These are phyloP conservation scores for Apantesis nais DNA, from an alignment of 2,888 invertebrate genomes.

Conservation along the genomic window DNA sequence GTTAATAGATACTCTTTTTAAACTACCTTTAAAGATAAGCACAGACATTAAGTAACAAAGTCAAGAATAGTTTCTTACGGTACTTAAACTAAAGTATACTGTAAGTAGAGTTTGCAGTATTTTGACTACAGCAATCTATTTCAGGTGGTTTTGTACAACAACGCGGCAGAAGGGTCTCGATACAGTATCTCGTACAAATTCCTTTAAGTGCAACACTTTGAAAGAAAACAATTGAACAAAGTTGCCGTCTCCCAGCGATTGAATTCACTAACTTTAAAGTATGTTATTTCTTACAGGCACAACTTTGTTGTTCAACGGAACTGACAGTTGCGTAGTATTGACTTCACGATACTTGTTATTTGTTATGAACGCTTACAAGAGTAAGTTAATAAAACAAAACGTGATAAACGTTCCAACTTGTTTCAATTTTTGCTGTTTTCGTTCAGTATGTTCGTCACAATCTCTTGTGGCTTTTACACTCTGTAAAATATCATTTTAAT, in stretches of 20 bases:
- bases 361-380: slow-evolving; percentile 49
- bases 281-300: slow-evolving; percentile 76
- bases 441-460: slow-evolving; percentile 9
- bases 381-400: slow-evolving; percentile 41
- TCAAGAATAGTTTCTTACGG: slow-evolving; percentile 35
- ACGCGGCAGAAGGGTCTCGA: slow-evolving; percentile 17
- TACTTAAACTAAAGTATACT: slow-evolving; percentile 34
- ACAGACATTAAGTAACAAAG: slow-evolving; percentile 26
- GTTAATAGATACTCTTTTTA: slow-evolving; percentile 18
- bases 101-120: slow-evolving; percentile 30
- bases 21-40: slow-evolving; percentile 26
- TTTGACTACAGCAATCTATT: slow-evolving; percentile 46
- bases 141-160: slow-evolving; percentile 41
- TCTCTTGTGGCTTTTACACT: slow-evolving; percentile 7
- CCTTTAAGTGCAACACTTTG: slow-evolving; percentile 69
- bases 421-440: slow-evolving; percentile 29
- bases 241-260: slow-evolving; percentile 75
- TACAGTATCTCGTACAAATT: slow-evolving; percentile 57
- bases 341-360: slow-evolving; percentile 58
- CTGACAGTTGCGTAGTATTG: slow-evolving; percentile 68
- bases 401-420: slow-evolving; percentile 29
- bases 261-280: slow-evolving; percentile 80
- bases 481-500: not conserved
- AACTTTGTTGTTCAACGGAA: slow-evolving; percentile 70
- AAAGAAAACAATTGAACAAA: slow-evolving; percentile 78